A percentile compares a stretch with the other conserved stretches of the same genome.
Evolutionary conservation across 2,888 invertebrate species (phyloP).

Genomic region (Ennomos quercinarius): DNA sequence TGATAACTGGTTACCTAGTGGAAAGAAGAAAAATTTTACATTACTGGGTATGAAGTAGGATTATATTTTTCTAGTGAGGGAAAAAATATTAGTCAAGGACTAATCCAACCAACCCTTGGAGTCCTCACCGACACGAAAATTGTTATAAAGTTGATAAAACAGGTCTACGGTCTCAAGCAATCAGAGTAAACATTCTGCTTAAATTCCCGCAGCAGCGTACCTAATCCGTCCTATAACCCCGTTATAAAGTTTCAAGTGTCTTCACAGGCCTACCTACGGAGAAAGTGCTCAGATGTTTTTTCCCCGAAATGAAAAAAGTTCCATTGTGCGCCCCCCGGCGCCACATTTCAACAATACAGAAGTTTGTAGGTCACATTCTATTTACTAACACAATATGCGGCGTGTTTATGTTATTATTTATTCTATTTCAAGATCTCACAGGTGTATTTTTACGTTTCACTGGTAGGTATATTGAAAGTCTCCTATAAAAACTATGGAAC

Average conservation of each 20-base stretch:
- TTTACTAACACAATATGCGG: constrained; percentile 40
- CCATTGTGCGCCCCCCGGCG: constrained; percentile 50
- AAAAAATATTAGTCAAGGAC: too few species aligned
- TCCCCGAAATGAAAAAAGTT: constrained; percentile 70
- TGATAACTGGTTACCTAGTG: too few species aligned
- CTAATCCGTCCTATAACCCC: constrained; percentile 23
- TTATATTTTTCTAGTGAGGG: too few species aligned
- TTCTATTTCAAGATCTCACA: not conserved
- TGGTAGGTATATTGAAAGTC: too few species aligned
- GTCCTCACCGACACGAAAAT: too few species aligned
- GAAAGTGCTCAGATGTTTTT: constrained; percentile 41
- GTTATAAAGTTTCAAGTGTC: constrained; percentile 30
- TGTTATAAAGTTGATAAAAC: too few species aligned
- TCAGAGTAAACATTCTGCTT: constrained; percentile 12
- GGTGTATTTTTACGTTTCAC: not conserved
- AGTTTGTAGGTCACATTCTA: constrained; percentile 42
- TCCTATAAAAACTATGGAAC: too few species aligned
- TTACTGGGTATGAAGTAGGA: too few species aligned
- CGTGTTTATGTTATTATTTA: constrained; percentile 5
- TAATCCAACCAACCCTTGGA: too few species aligned
- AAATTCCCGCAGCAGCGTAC: constrained; percentile 6
- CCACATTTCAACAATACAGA: constrained; percentile 56
- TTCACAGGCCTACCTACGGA: constrained; percentile 22
- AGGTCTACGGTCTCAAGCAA: constrained; percentile 1
- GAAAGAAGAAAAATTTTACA: too few species aligned